Base-by-base conservation (phyloP, 1,140 invertebrate genomes). In the Thaumetopoea pityocampa region DNA sequence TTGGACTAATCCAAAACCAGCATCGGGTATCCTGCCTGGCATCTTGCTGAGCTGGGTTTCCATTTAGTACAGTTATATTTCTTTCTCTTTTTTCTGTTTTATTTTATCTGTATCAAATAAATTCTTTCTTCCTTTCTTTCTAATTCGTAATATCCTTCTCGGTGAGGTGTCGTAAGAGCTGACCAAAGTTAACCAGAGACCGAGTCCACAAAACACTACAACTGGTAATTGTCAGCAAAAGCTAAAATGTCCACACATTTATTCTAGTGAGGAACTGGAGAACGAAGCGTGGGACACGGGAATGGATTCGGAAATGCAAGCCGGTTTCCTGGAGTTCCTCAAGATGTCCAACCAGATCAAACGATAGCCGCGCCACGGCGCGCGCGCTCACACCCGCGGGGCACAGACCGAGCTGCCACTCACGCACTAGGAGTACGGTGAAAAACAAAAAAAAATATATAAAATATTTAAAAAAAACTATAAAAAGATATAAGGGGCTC, bases 271-370 rank as follows among this genome's bases (percentile, higher is more conserved):
- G 36, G 83, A 86, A 45, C 53, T 83, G 20, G 77, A 85, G 41
- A 82, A 77, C 52, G 85, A 85, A 12, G 71, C 73, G 19, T 86
- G 83, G 83, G 85, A 83, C 17, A 78, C 80, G 0, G 82, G 76
- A 23, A 86, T 86, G 80, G 80, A 85, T 40, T 69, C 69, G 2
- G 85, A 86, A 51, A 85, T 85, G 72, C 76, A 81, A 24, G 83
- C 71, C 1, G 83, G 82, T 44, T 86, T 77, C 63, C 64, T 85
- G 45, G 83, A 85, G 49, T 86, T 86, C 58, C 70, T 86, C 33
- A 73, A 73, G 65, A 77, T 84, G 49, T 85, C 85, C 37, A 86
- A 86, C 50, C 85, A 86, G 58, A 85, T 86, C 53, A 81, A 82
- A 45, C 81, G 85, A 82, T 85, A 85, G 67, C 70, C 63, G 51